Evolutionary conservation across 2,113 vertebrate genomes (phyloP), one percentile per base, ranked within the genome.

Genomic region (Pterocles burchelli): DNA sequence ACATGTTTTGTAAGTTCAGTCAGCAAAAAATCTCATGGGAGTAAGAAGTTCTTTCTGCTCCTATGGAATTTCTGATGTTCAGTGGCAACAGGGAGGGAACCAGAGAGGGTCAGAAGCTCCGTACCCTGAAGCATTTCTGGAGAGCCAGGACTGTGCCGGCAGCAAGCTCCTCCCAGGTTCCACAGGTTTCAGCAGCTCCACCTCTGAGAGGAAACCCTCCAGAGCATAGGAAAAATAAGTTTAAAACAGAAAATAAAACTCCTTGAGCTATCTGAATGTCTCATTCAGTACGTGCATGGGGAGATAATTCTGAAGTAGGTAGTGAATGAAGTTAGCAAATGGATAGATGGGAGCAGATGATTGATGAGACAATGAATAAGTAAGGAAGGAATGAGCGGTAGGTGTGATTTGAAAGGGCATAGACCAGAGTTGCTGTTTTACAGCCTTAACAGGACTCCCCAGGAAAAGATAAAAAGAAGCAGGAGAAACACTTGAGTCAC

Each of bases 401-500:
- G 81, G 81, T 91, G 58, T 85, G 66, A 85, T 92, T 87, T 91
- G 77, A 94, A 95, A 85, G 71, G 87, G 17, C 78, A 67, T 85
- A 94, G 85, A 78, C 67, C 78, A 79, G 38, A 89, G 85, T 54
- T 62, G 63, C 46, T 90, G 7, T 72, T 46, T 91, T 76, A 85
- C 36, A 93, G n/a, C 24, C 58, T 79, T 85, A 88, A 70, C 48
- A 73, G 51, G 58, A 62, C 67, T 80, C 12, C 58, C 43, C 38
- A 82, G 55, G 29, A 83, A 77, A 85, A 89, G 16, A 43, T 25
- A 62, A 85, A 80, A 63, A 81, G 18, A 72, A 66, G 11, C 22
- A 55, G 58, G 8, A 43, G 46, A 82, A 89, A 68, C 15, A 75
- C 36, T 63, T n/a, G 63, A 92, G 11, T 73, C 67, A 59, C n/a